Evolutionary conservation across 2,797 vertebrate species (phyloP), one percentile per base, ranked within the genome.

Genomic region (Carcharodon carcharias): DNA sequence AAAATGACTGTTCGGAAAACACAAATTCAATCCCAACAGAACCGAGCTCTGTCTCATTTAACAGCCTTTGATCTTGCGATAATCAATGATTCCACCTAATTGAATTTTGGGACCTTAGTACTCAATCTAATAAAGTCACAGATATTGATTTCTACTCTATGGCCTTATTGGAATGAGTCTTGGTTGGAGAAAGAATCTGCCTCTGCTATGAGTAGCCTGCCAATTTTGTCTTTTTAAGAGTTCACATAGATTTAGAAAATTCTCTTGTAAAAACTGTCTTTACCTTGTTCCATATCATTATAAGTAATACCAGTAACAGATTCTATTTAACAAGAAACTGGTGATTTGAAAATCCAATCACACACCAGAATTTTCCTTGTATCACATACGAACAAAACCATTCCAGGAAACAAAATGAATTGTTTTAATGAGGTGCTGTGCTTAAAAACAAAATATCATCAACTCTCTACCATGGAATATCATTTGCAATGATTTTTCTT

Each of bases 381-480:
- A 67, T 67, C 45, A 45, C 61, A 93, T 45, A 45, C 45, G n/a
- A 9, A 45, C 69, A 28, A 71, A 50, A 45, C 21, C 28, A n/a
- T 54, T 95, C 28, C 31, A 71, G 54, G 69, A 95, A 54, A 16
- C 73, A 16, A 73, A 95, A 54, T 12, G 45, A 31, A 69, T 95
- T 73, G 45, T 18, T 95, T 95, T 54, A 50, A 50, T 71, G n/a
- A 28, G 40, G 93, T 50, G 45, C 26, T 45, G 28, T 73, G 50
- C 54, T 95, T 77, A 77, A 35, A 3, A 95, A 69, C 94, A 71
- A 95, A 77, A n/a, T 95, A 95, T 95, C 12, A 95, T 14, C 21
- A 16, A 95, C 56, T 95, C 93, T 65, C 21, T 95, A 5, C 94
- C 12, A 95, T 12, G 26, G 40, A 95, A 95, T 40, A 73, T 56